Percentiles rank a stretch among this genome's conserved stretches.
Conservation (phyloP, 2,888 invertebrate species). For the Coelinius sp. region DNA sequence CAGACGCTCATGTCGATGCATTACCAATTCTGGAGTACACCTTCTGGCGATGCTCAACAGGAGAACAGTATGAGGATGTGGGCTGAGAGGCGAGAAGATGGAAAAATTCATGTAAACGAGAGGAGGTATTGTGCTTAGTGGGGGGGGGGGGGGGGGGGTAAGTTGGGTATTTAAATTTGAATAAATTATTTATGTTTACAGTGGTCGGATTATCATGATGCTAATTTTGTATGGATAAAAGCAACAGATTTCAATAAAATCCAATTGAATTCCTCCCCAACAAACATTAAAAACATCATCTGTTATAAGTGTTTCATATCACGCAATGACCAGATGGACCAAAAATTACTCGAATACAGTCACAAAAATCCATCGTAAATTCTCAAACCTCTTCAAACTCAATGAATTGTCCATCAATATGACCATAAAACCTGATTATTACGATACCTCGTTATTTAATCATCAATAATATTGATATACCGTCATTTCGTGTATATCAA, state of each 20-base stretch:
- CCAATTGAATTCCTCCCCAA: no score
- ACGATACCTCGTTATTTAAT: not conserved
- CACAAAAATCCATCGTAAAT: not conserved
- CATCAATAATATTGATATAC: slow-evolving; percentile 13
- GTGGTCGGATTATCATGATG: no score
- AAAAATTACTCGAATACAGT: not conserved
- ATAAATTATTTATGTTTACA: not conserved
- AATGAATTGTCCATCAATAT: slow-evolving; percentile 7
- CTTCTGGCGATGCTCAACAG: slow-evolving; percentile 6
- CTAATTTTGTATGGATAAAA: no score
- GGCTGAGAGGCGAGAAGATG: not conserved
- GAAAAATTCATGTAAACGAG: slow-evolving; percentile 1
- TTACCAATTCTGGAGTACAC: slow-evolving; percentile 22
- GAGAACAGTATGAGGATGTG: not conserved
- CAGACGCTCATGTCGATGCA: slow-evolving; percentile 27
- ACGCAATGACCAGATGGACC: slow-evolving; percentile 8
- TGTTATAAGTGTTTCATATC: not conserved
- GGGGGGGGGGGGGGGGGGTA: no score
- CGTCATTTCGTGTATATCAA: not conserved
- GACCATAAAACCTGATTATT: not conserved
- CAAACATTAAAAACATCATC: not conserved
- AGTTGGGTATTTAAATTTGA: not conserved
- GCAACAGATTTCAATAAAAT: no score
- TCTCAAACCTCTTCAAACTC: not conserved
- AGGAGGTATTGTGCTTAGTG: no score